These are phyloP conservation scores for Zingel zingel DNA, from an alignment of 2,113 vertebrate genomes.

Conservation along the genomic window DNA sequence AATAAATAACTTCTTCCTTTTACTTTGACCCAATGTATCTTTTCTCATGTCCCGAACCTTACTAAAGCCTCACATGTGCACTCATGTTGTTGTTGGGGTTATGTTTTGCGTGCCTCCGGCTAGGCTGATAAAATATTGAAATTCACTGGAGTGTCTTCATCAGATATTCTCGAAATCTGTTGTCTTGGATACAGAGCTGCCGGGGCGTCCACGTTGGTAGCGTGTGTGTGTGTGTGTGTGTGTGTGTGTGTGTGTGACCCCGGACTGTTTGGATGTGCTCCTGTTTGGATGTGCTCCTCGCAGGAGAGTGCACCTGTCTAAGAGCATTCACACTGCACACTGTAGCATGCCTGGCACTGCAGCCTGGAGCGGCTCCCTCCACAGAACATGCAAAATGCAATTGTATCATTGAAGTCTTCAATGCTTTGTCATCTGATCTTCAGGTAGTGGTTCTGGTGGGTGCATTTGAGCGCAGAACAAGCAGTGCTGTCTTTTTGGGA, in stretches of 20 bases:
- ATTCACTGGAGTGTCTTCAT: slow-evolving; percentile 68
- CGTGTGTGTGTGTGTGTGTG: too few relatives aligned
- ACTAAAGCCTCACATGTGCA: slow-evolving; percentile 11
- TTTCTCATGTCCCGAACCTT: slow-evolving; percentile 1
- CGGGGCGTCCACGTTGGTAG: neutral
- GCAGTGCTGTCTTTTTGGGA: slow-evolving; percentile 8
- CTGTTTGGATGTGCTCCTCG: neutral
- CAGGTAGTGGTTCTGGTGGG: neutral
- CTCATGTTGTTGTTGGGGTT: slow-evolving; percentile 42
- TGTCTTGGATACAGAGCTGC: slow-evolving; percentile 67
- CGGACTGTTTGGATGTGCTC: neutral
- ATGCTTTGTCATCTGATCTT: too few relatives aligned
- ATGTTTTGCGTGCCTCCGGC: slow-evolving; percentile 52
- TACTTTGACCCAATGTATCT: slow-evolving; percentile 16
- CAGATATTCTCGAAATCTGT: slow-evolving; percentile 74
- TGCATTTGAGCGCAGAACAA: neutral
- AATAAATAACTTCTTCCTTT: slow-evolving; percentile 31
- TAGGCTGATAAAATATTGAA: slow-evolving; percentile 76
- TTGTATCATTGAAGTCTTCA: slow-evolving; percentile 1
- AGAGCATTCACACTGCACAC: neutral
- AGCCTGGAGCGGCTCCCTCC: slow-evolving; percentile 7
- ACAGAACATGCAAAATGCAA: slow-evolving; percentile 18
- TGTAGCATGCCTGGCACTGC: neutral
- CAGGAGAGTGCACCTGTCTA: slow-evolving; percentile 20
- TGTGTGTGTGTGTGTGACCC: slow-evolving; percentile 1